Conservation (phyloP, 2,888 invertebrate species). For the Sympetrum striolatum region DNA sequence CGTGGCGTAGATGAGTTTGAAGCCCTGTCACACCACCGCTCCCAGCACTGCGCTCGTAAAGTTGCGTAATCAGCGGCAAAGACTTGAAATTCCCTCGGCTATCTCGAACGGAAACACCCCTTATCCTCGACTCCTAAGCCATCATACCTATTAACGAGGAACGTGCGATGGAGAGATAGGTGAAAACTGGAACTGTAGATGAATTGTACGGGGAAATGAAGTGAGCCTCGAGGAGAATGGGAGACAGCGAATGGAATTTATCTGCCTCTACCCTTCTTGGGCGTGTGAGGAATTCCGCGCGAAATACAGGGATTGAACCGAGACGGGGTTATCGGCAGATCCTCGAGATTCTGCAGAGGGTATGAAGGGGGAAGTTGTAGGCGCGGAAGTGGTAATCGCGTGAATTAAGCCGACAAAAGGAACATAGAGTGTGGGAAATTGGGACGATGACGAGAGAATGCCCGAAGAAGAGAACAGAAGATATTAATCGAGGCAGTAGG, state of each 20-base stretch:
- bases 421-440: not conserved
- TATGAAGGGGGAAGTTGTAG: not conserved
- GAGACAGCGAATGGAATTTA: not conserved
- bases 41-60: not conserved
- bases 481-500: too few species aligned
- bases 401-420: not conserved
- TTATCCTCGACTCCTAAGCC: too few species aligned
- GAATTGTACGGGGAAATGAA: constrained; percentile 19
- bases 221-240: not conserved
- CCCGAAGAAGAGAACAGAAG: too few species aligned
- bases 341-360: not conserved
- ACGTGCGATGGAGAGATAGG: not conserved
- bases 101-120: too few species aligned
- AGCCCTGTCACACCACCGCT: not conserved
- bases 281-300: too few species aligned
- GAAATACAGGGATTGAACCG: not conserved
- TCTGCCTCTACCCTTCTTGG: too few species aligned
- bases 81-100: constrained; percentile 4
- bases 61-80: constrained; percentile 33
- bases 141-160: constrained; percentile 5
- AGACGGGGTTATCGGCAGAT: not conserved
- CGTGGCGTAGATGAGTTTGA: constrained; percentile 16
- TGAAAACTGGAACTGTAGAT: not conserved
- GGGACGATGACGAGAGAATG: not conserved
- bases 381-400: not conserved